These are phyloP conservation scores for Spicauda simplicius DNA, from an alignment of 2,888 invertebrate species.

Conservation along the genomic window DNA sequence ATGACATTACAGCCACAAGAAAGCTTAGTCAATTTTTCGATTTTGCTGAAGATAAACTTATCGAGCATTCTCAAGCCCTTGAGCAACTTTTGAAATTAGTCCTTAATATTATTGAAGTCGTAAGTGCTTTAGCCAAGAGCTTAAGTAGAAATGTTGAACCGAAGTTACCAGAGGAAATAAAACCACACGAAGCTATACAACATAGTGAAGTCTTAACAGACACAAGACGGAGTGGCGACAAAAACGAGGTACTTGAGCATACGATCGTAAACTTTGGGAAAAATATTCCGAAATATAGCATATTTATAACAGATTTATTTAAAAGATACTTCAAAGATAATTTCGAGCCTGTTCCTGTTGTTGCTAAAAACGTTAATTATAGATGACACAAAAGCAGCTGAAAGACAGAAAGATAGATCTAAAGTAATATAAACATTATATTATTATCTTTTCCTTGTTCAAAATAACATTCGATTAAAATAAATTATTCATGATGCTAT, in stretches of 20 bases:
- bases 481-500: not conserved
- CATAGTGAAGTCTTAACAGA: conserved; percentile 39
- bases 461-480: not conserved
- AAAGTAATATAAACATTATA: too few relatives aligned
- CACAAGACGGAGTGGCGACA: conserved; percentile 42
- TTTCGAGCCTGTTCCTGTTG: conserved; percentile 55
- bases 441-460: too few relatives aligned
- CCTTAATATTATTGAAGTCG: conserved; percentile 52
- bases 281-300: conserved; percentile 61
- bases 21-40: conserved; percentile 46
- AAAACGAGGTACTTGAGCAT: conserved; percentile 45
- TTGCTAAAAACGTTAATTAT: conserved; percentile 45
- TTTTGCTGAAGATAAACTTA: conserved; percentile 61
- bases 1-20: not conserved
- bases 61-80: conserved; percentile 63
- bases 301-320: conserved; percentile 56
- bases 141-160: conserved; percentile 51
- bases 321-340: conserved; percentile 49
- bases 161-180: conserved; percentile 58
- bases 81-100: conserved; percentile 56
- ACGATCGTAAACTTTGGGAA: conserved; percentile 56
- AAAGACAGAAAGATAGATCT: too few relatives aligned
- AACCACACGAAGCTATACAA: conserved; percentile 44
- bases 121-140: conserved; percentile 56
- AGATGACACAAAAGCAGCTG: too few relatives aligned